These are phyloP conservation scores for Lordiphosa clarofinis DNA, from an alignment of 1,140 invertebrate species.

Conservation along the genomic window DNA sequence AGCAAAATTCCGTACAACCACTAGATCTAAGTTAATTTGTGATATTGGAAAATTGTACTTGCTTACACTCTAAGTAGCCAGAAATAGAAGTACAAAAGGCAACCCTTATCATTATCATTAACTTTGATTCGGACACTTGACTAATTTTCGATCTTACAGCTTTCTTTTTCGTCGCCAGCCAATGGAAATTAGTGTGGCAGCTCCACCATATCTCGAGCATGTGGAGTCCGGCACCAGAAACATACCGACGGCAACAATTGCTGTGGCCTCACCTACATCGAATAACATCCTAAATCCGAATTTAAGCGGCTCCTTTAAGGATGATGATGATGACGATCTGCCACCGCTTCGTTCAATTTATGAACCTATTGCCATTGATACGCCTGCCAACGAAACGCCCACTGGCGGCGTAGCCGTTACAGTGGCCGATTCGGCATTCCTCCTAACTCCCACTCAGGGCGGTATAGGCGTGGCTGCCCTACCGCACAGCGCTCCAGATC, in stretches of 20 bases:
- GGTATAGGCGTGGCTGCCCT: slow-evolving; percentile 73
- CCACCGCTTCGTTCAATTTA: slow-evolving; percentile 70
- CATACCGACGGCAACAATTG: slow-evolving; percentile 20
- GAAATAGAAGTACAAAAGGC: too few relatives aligned
- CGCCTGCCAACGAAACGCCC: slow-evolving; percentile 33
- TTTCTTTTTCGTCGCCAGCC: slow-evolving; percentile 53
- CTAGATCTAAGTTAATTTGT: too few relatives aligned
- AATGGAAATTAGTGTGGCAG: slow-evolving; percentile 54
- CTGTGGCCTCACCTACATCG: slow-evolving; percentile 54
- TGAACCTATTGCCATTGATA: slow-evolving; percentile 60
- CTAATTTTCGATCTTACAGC: slow-evolving; percentile 8
- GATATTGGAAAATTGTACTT: too few relatives aligned
- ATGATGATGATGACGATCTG: slow-evolving; percentile 72
- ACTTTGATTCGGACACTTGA: too few relatives aligned
- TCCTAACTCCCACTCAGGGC: slow-evolving; percentile 65
- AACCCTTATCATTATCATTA: too few relatives aligned
- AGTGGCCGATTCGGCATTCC: slow-evolving; percentile 54
- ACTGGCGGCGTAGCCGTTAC: slow-evolving; percentile 10
- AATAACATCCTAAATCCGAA: slow-evolving; percentile 79
- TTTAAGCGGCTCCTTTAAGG: slow-evolving; percentile 79
- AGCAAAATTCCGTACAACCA: too few relatives aligned
- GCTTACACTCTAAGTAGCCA: too few relatives aligned
- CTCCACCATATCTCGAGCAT: slow-evolving; percentile 63
- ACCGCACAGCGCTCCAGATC: slow-evolving; percentile 45
- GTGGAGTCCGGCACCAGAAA: slow-evolving; percentile 35